These are phyloP conservation scores for Chironomus striatipennis DNA, from an alignment of 1,140 invertebrate species.

Conservation along the genomic window DNA sequence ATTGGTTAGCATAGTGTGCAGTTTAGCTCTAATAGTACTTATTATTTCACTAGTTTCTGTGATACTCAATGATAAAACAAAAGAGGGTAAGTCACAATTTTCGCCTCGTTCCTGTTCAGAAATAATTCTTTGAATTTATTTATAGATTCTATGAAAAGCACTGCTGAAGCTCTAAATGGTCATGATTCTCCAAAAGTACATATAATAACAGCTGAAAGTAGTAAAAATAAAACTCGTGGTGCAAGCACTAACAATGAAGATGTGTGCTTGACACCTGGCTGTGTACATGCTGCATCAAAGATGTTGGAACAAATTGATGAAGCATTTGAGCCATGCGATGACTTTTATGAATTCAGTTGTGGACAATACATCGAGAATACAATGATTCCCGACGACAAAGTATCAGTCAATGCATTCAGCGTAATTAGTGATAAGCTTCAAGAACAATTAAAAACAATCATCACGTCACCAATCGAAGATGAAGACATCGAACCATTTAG, in stretches of 20 bases:
- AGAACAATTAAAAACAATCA: conserved; percentile 64
- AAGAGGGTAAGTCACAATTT: conserved; percentile 28
- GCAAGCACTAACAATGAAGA: conserved; percentile 32
- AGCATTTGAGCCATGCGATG: conserved; percentile 74
- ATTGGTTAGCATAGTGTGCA: conserved; percentile 51
- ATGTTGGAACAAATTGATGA: conserved; percentile 64
- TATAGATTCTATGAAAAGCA: conserved; percentile 39
- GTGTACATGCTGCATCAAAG: conserved; percentile 61
- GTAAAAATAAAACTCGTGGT: conserved; percentile 27
- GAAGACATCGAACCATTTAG: conserved; percentile 63
- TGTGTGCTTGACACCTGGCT: conserved; percentile 53
- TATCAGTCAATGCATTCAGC: conserved; percentile 69
- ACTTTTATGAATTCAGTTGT: conserved; percentile 80
- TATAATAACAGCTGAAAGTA: conserved; percentile 22
- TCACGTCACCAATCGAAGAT: conserved; percentile 55
- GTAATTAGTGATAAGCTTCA: conserved; percentile 70
- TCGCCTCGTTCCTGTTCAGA: background rate
- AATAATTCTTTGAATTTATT: conserved; percentile 29
- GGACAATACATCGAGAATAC: conserved; percentile 63
- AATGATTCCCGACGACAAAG: conserved; percentile 72
- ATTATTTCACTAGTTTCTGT: conserved; percentile 55
- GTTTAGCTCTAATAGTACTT: conserved; percentile 56
- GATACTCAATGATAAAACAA: conserved; percentile 29
- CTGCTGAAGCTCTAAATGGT: conserved; percentile 38
- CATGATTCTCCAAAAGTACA: conserved; percentile 21